phyloP scores from a whole-genome alignment of 2,888 invertebrate species.

The Augiades crinisus region DNA sequence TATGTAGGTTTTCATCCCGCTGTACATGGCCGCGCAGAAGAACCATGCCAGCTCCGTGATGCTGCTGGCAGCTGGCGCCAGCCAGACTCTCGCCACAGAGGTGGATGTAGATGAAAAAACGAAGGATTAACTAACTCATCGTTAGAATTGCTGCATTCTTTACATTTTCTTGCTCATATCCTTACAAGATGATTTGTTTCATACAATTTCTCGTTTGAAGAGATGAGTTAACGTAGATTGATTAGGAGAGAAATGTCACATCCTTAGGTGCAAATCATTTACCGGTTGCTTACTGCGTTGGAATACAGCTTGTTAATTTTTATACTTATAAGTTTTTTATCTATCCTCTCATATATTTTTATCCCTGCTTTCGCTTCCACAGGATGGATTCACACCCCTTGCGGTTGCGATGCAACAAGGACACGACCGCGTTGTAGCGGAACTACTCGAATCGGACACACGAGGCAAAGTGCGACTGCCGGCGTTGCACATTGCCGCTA shows the following conservation, averaged over 20 bases:
- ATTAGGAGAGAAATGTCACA: too few relatives aligned
- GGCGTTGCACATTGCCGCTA: constrained; percentile 98
- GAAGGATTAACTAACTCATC: too few relatives aligned
- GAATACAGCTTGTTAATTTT: too few relatives aligned
- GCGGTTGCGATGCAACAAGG: constrained; percentile 99
- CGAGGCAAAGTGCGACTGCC: constrained; percentile 97
- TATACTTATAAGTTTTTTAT: neutral
- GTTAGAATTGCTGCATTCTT: too few relatives aligned
- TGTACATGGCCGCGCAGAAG: constrained; percentile 99
- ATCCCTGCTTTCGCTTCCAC: constrained; percentile 27
- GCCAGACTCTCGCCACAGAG: constrained; percentile 98
- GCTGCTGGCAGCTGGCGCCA: constrained; percentile 95
- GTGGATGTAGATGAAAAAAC: too few relatives aligned
- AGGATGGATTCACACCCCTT: constrained; percentile 99
- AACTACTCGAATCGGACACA: constrained; percentile 97
- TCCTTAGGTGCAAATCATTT: too few relatives aligned
- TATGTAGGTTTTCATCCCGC: constrained; percentile 98
- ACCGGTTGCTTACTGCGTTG: too few relatives aligned
- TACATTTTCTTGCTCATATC: too few relatives aligned
- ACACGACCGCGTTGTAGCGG: constrained; percentile 98
- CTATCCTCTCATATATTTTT: neutral
- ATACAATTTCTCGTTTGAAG: too few relatives aligned
- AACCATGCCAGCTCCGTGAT: constrained; percentile 97
- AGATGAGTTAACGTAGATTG: too few relatives aligned
- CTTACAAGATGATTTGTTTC: too few relatives aligned